Percentiles rank a stretch among this genome's conserved stretches.
Conservation (phyloP, 1,140 invertebrate genomes). For the Lasaia peninsularis region DNA sequence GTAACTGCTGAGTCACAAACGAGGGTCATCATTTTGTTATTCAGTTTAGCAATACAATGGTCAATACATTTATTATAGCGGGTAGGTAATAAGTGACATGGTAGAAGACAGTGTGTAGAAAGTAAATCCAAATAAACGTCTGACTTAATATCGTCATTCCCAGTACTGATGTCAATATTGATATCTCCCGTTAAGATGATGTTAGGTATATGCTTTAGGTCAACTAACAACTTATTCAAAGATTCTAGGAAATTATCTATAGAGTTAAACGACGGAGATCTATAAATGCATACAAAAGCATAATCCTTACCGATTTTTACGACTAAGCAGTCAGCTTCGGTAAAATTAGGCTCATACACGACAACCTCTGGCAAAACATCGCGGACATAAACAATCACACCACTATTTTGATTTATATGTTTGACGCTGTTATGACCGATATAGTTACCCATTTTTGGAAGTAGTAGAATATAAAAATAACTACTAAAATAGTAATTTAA, state of each 20-base stretch:
- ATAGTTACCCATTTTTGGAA: too few relatives aligned
- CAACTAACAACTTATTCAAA: neutral
- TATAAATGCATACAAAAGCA: neutral
- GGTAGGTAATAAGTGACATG: neutral
- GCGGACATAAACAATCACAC: constrained; percentile 20
- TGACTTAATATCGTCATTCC: neutral
- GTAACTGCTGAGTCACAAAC: neutral
- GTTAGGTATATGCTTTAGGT: neutral
- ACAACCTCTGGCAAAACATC: neutral
- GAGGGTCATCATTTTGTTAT: neutral
- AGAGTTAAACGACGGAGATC: neutral
- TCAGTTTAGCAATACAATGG: neutral
- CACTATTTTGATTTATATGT: constrained; percentile 21
- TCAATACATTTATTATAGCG: neutral
- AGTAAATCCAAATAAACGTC: neutral
- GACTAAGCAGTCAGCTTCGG: neutral
- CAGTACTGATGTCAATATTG: constrained; percentile 16
- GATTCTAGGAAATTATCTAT: neutral
- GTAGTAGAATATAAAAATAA: too few relatives aligned
- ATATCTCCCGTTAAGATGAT: constrained; percentile 2
- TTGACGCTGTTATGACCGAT: too few relatives aligned
- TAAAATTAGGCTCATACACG: constrained; percentile 13
- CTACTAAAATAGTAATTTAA: too few relatives aligned
- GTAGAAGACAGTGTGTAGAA: neutral
- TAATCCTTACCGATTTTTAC: neutral